Percentiles rank a stretch among this genome's conserved stretches.
phyloP scores from a whole-genome alignment of 2,888 invertebrate species.

The Danaus chrysippus region DNA sequence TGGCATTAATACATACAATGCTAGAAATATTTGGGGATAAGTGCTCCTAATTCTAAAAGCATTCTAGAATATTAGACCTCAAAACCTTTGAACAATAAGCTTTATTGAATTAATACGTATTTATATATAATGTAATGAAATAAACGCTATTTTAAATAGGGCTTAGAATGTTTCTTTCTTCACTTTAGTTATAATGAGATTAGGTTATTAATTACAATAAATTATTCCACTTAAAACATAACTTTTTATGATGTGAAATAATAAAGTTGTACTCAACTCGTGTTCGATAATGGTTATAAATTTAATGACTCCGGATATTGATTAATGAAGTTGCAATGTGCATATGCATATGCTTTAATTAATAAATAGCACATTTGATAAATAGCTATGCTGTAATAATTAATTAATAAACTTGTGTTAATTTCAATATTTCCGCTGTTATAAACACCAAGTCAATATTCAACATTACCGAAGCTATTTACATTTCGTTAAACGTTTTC shows the following conservation, averaged over 20 bases:
- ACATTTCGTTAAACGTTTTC: constrained; percentile 31
- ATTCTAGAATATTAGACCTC: no score
- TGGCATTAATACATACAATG: neutral
- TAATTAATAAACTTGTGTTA: neutral
- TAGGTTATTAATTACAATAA: no score
- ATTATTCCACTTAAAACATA: neutral
- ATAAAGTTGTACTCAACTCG: neutral
- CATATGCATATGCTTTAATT: neutral
- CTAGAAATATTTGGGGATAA: neutral
- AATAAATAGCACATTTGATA: neutral
- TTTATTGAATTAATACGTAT: no score
- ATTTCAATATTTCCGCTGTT: neutral
- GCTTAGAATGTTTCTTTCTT: no score
- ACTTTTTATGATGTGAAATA: neutral
- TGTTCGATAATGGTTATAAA: constrained; percentile 1
- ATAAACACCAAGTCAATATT: neutral
- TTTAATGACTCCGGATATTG: constrained; percentile 4
- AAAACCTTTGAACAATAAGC: no score
- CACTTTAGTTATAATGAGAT: no score
- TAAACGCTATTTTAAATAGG: no score
- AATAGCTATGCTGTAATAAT: neutral
- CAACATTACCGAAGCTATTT: constrained; percentile 20
- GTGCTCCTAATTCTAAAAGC: no score
- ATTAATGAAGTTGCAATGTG: neutral
- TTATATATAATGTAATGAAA: no score